phyloP scores from a whole-genome alignment of 2,113 vertebrate genomes.

The Odontesthes bonariensis region DNA sequence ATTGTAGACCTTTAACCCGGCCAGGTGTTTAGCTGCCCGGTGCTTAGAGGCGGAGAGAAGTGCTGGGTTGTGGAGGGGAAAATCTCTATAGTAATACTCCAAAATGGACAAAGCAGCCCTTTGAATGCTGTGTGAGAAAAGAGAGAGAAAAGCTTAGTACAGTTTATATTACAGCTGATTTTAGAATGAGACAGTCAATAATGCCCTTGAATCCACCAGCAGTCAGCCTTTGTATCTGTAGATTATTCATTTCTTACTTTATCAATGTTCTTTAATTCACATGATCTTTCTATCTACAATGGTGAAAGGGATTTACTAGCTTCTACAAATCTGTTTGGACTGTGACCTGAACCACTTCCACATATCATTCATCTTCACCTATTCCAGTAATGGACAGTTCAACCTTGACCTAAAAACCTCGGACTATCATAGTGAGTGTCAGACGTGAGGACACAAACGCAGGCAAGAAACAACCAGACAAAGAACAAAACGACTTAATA shows the following conservation, averaged over 20 bases:
- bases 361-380: background rate
- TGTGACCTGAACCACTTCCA: background rate
- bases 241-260: background rate
- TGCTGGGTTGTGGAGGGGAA: conserved; percentile 91
- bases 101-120: conserved; percentile 92
- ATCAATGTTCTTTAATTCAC: background rate
- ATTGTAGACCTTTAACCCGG: conserved; percentile 93
- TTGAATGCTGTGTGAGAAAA: conserved; percentile 86
- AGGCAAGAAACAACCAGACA: no score
- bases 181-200: background rate
- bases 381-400: no score
- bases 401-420: background rate
- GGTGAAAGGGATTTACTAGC: background rate
- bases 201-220: background rate
- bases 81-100: conserved; percentile 96
- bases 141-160: conserved; percentile 16
- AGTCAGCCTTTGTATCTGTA: background rate
- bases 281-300: background rate
- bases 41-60: conserved; percentile 91
- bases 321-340: background rate
- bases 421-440: no score
- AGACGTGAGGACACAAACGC: no score
- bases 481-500: no score
- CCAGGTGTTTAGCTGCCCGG: conserved; percentile 91
- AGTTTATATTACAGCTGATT: background rate